Base-by-base conservation (phyloP, 1,140 invertebrate species). In the Ceratina australensis region DNA sequence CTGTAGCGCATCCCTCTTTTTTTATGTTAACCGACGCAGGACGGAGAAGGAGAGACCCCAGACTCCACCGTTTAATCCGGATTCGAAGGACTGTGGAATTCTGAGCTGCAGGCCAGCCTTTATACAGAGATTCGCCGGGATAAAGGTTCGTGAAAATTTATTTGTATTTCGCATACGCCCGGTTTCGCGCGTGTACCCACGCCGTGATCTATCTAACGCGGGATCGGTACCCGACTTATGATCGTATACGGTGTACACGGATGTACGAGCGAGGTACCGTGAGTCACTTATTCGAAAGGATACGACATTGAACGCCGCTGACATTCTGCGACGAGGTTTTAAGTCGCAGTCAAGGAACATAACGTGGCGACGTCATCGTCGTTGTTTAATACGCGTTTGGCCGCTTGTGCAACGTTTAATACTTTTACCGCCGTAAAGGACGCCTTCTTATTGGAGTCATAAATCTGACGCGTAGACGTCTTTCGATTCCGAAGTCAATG, bases 61-160 rank as follows among this genome's bases (percentile, higher is more conserved):
- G 92, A 94, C 89, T 88, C 94, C 91, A 86, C 93, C 94, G 81
- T 93, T 94, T 84, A 93, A 95, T 93, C 93, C 94, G 88, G 94
- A 94, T 89, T 93, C 94, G 78, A 93, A 95, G 88, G 96, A 97
- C 89, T 97, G 96, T 91, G 97, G 97, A 67, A 96, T 98, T 81
- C 93, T 97, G 15, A 94, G 93, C 80, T 97, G 96, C 91, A 95
- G 96, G 66, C 97, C 97, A 74, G 92, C 93, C 73, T 95, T 95
- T 89, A 94, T 98, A 81, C 97, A 97, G 92, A 93, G 93, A 89
- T 97, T 96, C 92, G 96, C 96, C 88, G 95, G 95, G 90, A 97
- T 97, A 89, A 97, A 97, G 94, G 95, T 96, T 90, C 89, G 91
- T 85, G 13, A 26, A 28, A 4, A 5, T 47, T n/a, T 5, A 76